Conservation (phyloP, 2,113 vertebrate genomes). For the Albula goreensis region DNA sequence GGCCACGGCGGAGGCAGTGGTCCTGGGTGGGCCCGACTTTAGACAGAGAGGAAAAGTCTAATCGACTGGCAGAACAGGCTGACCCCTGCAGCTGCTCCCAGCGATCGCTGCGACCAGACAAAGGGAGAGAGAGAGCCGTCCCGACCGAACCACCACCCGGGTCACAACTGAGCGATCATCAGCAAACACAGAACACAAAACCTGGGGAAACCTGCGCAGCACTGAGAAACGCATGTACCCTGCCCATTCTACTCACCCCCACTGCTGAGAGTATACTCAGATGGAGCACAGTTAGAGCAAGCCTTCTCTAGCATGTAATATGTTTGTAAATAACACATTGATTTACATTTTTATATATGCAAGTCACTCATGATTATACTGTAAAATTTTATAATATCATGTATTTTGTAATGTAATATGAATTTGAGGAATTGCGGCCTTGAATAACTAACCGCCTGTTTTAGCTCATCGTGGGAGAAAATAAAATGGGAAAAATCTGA, state of each 20-base stretch:
- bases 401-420: no score
- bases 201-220: neutral
- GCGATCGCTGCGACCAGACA: conserved; percentile 50
- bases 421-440: conserved; percentile 47
- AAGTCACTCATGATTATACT: neutral
- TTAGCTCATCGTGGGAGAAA: conserved; percentile 80
- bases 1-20: neutral
- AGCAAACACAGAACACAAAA: neutral
- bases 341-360: neutral
- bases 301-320: no score
- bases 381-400: no score
- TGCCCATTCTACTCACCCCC: neutral
- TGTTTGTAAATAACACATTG: neutral
- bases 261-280: neutral
- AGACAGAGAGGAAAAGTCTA: conserved; percentile 81
- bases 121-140: conserved; percentile 43
- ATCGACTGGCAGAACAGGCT: conserved; percentile 82
- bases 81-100: conserved; percentile 65
- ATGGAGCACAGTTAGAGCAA: no score
- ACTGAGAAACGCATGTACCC: neutral
- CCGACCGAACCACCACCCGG: conserved; percentile 17
- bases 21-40: conserved; percentile 80
- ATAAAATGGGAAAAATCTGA: conserved; percentile 78
- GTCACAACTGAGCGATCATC: conserved; percentile 26
- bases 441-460: conserved; percentile 82